phyloP scores from a whole-genome alignment of 1,140 invertebrate species.

The Leguminivora glycinivorella region DNA sequence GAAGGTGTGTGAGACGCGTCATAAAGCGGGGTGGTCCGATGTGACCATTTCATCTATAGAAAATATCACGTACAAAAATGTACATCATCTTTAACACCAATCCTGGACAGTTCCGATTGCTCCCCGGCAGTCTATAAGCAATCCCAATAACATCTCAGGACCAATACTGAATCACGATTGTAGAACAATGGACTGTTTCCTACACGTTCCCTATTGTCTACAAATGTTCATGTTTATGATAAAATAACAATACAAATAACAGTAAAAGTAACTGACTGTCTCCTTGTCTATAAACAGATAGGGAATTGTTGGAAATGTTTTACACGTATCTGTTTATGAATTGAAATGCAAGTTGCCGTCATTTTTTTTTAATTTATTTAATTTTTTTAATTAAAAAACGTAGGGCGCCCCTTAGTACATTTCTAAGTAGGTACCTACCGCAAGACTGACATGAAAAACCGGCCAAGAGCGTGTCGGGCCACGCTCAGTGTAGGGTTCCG shows the following conservation, averaged over 20 bases:
- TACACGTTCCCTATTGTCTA: constrained; percentile 39
- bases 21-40: too few species aligned
- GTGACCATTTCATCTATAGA: too few species aligned
- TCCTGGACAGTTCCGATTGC: too few species aligned
- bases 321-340: not conserved
- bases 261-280: constrained; percentile 24
- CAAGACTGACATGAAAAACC: too few species aligned
- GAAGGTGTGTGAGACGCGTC: too few species aligned
- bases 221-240: constrained; percentile 32
- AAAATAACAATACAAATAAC: constrained; percentile 33
- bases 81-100: too few species aligned
- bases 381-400: too few species aligned
- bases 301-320: not conserved
- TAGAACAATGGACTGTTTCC: constrained; percentile 39
- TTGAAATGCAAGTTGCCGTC: not conserved
- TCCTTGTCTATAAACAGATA: constrained; percentile 9
- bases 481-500: too few species aligned
- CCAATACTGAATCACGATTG: constrained; percentile 38
- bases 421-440: too few species aligned
- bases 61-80: too few species aligned
- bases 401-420: too few species aligned
- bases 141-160: not conserved
- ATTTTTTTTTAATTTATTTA: not conserved
- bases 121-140: not conserved
- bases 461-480: too few species aligned